A percentile compares a stretch with the other conserved stretches of the same genome.
Conservation (phyloP, 2,797 vertebrate species). For the Cyprinodon diabolis region DNA sequence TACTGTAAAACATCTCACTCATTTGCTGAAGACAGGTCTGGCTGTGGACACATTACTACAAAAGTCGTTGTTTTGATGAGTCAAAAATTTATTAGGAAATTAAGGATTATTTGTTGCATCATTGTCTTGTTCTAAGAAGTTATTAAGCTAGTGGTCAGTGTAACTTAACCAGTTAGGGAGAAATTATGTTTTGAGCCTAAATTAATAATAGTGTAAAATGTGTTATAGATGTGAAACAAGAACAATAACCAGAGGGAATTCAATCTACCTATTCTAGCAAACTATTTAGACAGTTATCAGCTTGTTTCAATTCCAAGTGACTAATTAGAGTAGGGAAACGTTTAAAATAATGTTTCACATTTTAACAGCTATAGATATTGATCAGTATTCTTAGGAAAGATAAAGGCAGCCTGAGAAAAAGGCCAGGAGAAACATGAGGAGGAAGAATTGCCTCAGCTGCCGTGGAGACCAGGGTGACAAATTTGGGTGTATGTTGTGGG, state of each 20-base stretch:
- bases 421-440: conserved; percentile 47
- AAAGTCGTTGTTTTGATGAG: conserved; percentile 11
- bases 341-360: neutral
- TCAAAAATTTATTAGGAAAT: conserved; percentile 25
- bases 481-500: conserved; percentile 62
- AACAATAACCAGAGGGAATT: neutral
- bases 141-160: neutral
- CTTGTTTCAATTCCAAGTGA: neutral
- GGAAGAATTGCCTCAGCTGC: conserved; percentile 65
- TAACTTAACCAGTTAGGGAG: conserved; percentile 2
- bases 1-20: neutral
- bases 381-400: conserved; percentile 11
- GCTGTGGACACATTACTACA: neutral
- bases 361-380: conserved; percentile 23
- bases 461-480: conserved; percentile 46
- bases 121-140: neutral
- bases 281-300: neutral
- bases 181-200: neutral
- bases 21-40: neutral
- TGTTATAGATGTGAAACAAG: neutral
- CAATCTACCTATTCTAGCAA: neutral
- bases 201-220: conserved; percentile 2
- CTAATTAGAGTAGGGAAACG: neutral
- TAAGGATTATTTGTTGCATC: conserved; percentile 5
- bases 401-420: conserved; percentile 21